Evolutionary conservation across 2,113 vertebrate species (phyloP), one percentile per base, ranked within the genome.

Genomic region (Lamprotornis superbus): DNA sequence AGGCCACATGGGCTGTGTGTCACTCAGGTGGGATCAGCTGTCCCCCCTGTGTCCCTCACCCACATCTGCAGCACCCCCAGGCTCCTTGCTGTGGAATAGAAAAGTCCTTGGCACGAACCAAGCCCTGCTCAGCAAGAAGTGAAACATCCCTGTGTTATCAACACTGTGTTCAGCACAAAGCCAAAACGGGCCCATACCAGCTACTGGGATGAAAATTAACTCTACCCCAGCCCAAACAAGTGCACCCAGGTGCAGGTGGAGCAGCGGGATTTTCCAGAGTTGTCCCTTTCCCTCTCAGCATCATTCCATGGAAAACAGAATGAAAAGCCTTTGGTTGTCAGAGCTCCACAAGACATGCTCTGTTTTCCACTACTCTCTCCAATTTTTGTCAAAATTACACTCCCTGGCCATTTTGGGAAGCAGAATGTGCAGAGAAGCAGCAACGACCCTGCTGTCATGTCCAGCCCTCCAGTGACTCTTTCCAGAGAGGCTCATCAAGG

Each of bases 251-350:
- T 6, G 28, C 0, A 5, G 23, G 15, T 22, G 30, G 60, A 50
- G 33, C 69, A 24, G 30, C 0, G 1, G 52, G 52, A 11, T 77
- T 69, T 47, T 35, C 46, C 53, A 1, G 0, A 80, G 31, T 12
- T 6, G 0, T 39, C 40, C 33, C 13, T 70, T 83, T 50, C 49
- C 22, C 16, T 70, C 33, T 47, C 56, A 55, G 76, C 68, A 30
- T 15, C 0, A 0, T 50, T n/a, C 79, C 25, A 33, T 15, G 30
- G 56, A 42, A 63, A 70, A 28, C 15, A 44, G 47, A 75, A 56
- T 25, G 30, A 30, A 74, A 85, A 74, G 13, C 76, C 35, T 59
- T 46, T 15, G 21, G 3, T 13, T 75, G 37, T 17, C 63, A 31
- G 33, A 75, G 47, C 35, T 70, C 15, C 27, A 16, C 18, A 78